phyloP scores from a whole-genome alignment of 64 coral and sea anemone species.

The Porites australiensis region DNA sequence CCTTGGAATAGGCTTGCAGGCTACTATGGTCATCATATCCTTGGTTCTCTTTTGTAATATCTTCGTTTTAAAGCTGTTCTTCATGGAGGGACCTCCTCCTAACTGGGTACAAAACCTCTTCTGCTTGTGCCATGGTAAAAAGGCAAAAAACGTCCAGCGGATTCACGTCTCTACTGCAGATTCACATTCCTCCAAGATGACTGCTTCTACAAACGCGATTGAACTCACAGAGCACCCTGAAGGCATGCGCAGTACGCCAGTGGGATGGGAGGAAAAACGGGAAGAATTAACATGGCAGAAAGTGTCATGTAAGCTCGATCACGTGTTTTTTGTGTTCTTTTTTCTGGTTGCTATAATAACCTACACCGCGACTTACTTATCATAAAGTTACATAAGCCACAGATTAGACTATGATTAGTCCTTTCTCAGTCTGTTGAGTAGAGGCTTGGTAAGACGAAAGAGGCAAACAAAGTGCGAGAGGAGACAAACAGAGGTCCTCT shows the following conservation, averaged over 20 bases:
- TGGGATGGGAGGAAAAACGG: neutral
- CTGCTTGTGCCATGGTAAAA: neutral
- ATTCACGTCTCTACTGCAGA: neutral
- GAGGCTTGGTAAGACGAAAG: too few relatives aligned
- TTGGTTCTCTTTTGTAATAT: constrained; percentile 42
- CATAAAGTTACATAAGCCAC: too few relatives aligned
- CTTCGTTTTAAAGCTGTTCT: constrained; percentile 49
- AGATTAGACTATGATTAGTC: too few relatives aligned
- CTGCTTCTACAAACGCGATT: constrained; percentile 22
- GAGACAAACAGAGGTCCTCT: too few relatives aligned
- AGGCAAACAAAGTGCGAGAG: too few relatives aligned
- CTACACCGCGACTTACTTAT: neutral
- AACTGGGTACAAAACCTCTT: constrained; percentile 46
- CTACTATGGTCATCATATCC: constrained; percentile 24
- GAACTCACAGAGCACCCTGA: constrained; percentile 7
- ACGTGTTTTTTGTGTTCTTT: constrained; percentile 28
- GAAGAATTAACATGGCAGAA: constrained; percentile 45
- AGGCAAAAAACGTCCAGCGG: neutral
- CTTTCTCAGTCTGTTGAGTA: too few relatives aligned
- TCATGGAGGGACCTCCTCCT: constrained; percentile 30
- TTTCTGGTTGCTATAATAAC: neutral
- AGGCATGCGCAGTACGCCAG: neutral
- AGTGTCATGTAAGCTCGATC: constrained; percentile 31
- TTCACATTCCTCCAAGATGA: neutral
- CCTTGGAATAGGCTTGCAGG: constrained; percentile 45